These are phyloP conservation scores for Gnatocerus cornutus DNA, from an alignment of 2,888 invertebrate species.

Conservation along the genomic window DNA sequence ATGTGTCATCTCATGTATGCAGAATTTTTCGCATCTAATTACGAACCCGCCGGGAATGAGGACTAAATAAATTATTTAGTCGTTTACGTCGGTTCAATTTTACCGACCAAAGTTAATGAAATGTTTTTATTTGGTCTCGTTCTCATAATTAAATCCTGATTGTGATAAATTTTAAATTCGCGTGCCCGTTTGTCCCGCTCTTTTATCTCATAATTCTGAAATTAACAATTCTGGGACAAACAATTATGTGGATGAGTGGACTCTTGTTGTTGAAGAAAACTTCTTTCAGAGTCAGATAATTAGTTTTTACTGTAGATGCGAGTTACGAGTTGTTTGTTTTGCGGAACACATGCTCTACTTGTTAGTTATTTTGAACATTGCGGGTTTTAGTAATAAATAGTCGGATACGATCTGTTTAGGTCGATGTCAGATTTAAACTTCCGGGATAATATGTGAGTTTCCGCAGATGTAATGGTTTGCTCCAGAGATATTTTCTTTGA, in stretches of 20 bases:
- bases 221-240: conserved; percentile 11
- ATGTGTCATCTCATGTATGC: too few relatives aligned
- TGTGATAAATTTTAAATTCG: conserved; percentile 19
- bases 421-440: conserved; percentile 26
- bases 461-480: conserved; percentile 6
- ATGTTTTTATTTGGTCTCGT: conserved; percentile 17
- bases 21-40: too few relatives aligned
- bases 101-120: not conserved
- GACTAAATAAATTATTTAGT: conserved; percentile 4
- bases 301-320: conserved; percentile 28
- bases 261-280: conserved; percentile 9
- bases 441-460: conserved; percentile 30
- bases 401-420: conserved; percentile 37
- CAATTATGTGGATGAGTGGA: conserved; percentile 28
- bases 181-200: conserved; percentile 3
- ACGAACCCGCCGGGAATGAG: too few relatives aligned
- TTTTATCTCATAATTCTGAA: conserved; percentile 23
- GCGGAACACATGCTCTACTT: not conserved
- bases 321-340: conserved; percentile 15
- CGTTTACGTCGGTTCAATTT: conserved; percentile 9
- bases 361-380: not conserved
- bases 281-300: conserved; percentile 25
- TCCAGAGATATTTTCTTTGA: not conserved
- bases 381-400: conserved; percentile 19
- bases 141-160: conserved; percentile 16